Evolutionary conservation across 2,113 vertebrate species (phyloP).

Genomic region (Phalacrocorax pelagicus): DNA sequence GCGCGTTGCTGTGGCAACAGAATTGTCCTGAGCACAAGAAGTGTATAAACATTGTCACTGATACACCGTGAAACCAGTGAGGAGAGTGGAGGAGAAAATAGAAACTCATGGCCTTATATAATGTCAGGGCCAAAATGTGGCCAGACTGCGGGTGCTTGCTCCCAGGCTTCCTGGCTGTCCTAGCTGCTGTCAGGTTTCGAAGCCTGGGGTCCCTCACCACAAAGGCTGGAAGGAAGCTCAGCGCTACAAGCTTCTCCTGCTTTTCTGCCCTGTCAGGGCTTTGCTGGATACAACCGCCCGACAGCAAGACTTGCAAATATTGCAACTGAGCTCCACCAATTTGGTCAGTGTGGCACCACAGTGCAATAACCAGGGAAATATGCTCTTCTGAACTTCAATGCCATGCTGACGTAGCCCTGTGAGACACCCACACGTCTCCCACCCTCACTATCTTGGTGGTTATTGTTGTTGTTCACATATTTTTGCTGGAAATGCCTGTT

Average conservation of each 20-base stretch:
- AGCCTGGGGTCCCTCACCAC: not conserved
- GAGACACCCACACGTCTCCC: not conserved
- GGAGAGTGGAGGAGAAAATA: constrained; percentile 75
- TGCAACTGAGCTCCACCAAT: not conserved
- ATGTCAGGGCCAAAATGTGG: constrained; percentile 47
- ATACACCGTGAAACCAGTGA: constrained; percentile 73
- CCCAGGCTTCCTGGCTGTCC: not conserved
- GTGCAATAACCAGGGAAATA: not conserved
- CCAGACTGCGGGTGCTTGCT: not conserved
- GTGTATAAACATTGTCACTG: constrained; percentile 78
- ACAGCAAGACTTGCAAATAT: not conserved
- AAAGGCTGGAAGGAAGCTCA: not conserved
- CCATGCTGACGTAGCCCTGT: not conserved
- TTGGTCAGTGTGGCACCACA: not conserved
- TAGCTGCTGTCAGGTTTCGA: not conserved
- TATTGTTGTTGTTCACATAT: not conserved
- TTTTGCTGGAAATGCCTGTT: not conserved
- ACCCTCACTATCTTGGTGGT: not conserved
- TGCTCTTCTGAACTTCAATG: not conserved
- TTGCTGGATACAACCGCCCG: not conserved
- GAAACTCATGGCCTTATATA: constrained; percentile 67
- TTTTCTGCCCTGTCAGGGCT: not conserved
- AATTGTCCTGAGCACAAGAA: constrained; percentile 76
- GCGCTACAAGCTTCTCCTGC: not conserved
- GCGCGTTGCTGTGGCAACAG: constrained; percentile 78